Conservation (phyloP, 92 coral and sea anemone species). For the Ricordea florida region DNA sequence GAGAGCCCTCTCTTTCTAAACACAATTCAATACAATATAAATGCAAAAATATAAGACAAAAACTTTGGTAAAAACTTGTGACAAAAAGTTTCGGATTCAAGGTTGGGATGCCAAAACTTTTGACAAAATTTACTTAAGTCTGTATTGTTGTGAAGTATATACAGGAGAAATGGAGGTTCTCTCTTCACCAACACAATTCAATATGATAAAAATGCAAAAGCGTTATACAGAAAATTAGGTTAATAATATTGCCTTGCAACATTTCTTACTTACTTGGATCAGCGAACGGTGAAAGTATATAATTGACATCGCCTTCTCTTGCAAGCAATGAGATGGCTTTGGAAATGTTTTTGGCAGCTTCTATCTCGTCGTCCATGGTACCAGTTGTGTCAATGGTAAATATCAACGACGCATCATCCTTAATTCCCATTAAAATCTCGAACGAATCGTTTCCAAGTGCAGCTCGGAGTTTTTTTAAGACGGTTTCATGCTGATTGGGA, state of each 20-base stretch:
- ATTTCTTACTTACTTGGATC: slow-evolving; percentile 61
- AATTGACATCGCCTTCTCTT: slow-evolving; percentile 50
- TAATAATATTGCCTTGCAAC: no score
- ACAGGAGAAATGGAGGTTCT: no score
- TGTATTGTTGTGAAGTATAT: not conserved
- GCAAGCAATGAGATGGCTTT: slow-evolving; percentile 60
- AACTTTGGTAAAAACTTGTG: no score
- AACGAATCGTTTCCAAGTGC: slow-evolving; percentile 37
- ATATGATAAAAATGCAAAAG: no score
- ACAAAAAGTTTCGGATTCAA: no score
- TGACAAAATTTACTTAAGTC: no score
- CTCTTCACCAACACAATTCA: no score
- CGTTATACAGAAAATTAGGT: no score
- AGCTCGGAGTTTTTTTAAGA: slow-evolving; percentile 20
- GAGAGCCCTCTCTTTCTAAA: no score
- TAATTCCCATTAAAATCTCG: slow-evolving; percentile 54
- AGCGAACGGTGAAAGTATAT: slow-evolving; percentile 61
- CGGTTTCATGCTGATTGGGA: not conserved
- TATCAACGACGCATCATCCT: slow-evolving; percentile 68
- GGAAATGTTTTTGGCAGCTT: slow-evolving; percentile 58
- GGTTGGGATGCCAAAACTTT: no score
- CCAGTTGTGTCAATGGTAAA: slow-evolving; percentile 69
- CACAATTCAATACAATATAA: no score
- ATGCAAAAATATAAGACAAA: no score
- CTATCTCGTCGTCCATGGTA: slow-evolving; percentile 63